Conservation (phyloP, 2,113 vertebrate genomes). For the Phasianus colchicus region DNA sequence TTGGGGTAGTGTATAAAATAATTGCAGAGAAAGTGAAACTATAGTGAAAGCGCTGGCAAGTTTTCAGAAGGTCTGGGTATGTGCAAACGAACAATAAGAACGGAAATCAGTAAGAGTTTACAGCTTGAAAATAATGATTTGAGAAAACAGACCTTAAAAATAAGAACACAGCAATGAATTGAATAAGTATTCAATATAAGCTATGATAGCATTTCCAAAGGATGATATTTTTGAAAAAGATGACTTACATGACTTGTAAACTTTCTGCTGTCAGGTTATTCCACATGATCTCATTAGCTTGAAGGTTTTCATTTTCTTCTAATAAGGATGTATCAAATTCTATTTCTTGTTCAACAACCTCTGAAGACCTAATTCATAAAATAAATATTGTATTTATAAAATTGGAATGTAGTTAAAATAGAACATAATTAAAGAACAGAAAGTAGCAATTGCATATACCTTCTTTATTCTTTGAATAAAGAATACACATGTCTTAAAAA, state of each 20-base stretch:
- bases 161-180: not conserved
- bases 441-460: not conserved
- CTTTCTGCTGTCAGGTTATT: conserved; percentile 95
- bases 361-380: conserved; percentile 82
- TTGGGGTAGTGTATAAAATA: not conserved
- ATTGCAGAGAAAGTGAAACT: not conserved
- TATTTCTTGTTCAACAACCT: conserved; percentile 85
- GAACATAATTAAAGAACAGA: not conserved
- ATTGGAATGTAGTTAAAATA: not conserved
- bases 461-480: not conserved
- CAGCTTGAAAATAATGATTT: not conserved
- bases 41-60: not conserved
- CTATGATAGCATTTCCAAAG: not conserved
- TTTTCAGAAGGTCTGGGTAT: not conserved
- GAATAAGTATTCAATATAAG: not conserved
- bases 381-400: not conserved
- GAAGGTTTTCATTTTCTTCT: conserved; percentile 94
- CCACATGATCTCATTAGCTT: conserved; percentile 96
- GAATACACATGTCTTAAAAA: not conserved
- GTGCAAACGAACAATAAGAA: not conserved
- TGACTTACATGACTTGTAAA: conserved; percentile 91
- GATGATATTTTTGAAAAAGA: not conserved
- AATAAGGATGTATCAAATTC: conserved; percentile 90
- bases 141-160: not conserved
- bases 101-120: not conserved